phyloP scores from a whole-genome alignment of 1,140 invertebrate species.

The Meloidogyne exigua region DNA sequence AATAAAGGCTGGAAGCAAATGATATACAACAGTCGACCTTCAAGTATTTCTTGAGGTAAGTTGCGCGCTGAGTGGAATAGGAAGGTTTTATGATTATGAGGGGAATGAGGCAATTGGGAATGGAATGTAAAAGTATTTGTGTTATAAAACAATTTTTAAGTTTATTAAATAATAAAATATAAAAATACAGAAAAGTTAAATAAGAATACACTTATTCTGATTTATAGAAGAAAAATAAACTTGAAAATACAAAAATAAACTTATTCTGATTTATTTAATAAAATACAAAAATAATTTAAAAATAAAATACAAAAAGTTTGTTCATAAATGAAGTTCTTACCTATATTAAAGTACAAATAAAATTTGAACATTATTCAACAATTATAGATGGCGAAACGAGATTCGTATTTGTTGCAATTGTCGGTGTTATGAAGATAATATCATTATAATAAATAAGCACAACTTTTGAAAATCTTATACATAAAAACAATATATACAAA shows the following conservation, averaged over 20 bases:
- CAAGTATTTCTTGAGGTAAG: conserved; percentile 4
- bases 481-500: no score
- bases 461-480: not conserved
- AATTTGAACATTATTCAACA: not conserved
- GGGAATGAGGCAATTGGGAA: not conserved
- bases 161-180: not conserved
- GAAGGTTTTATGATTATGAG: not conserved
- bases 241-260: no score
- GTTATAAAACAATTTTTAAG: not conserved
- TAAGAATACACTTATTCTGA: not conserved
- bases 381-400: not conserved
- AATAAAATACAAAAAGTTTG: not conserved
- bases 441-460: not conserved
- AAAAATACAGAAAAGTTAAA: no score
- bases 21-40: not conserved
- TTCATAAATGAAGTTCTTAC: no score
- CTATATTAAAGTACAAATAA: not conserved
- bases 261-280: not conserved
- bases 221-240: no score
- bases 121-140: not conserved
- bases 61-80: not conserved
- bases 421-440: not conserved
- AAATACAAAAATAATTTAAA: no score
- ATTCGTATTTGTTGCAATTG: not conserved
- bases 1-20: not conserved